A percentile compares a stretch with the other conserved stretches of the same genome.
Conservation (phyloP, 2,113 vertebrate species). For the Stigmatopora argus region DNA sequence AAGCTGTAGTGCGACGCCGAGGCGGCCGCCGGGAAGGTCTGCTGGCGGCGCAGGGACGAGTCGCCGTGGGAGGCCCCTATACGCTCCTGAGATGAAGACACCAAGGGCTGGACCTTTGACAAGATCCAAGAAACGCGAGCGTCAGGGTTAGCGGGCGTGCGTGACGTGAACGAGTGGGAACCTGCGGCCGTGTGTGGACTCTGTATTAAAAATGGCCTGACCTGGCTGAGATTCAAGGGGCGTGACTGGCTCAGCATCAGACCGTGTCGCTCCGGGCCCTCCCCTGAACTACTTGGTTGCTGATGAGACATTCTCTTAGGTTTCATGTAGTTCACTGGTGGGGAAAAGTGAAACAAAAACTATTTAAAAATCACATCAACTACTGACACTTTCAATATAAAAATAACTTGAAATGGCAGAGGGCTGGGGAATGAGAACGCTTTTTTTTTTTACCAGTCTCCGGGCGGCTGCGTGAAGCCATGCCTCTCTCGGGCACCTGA, state of each 20-base stretch:
- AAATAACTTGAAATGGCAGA: neutral
- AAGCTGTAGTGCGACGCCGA: slow-evolving; percentile 87
- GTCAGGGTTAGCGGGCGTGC: neutral
- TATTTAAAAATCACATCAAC: neutral
- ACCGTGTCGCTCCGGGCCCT: slow-evolving; percentile 73
- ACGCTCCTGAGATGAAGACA: slow-evolving; percentile 71
- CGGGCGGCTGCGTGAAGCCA: slow-evolving; percentile 69
- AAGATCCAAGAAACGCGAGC: neutral
- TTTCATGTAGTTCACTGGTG: slow-evolving; percentile 68
- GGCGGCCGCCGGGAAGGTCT: slow-evolving; percentile 83
- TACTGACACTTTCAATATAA: neutral
- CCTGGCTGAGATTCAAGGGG: slow-evolving; percentile 99
- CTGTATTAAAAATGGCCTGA: slow-evolving; percentile 39
- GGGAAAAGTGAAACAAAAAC: neutral
- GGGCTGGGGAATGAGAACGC: accelerated
- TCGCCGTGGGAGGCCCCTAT: slow-evolving; percentile 66
- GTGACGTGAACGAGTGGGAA: too few relatives aligned
- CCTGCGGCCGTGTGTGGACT: neutral
- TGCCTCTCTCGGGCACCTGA: slow-evolving; percentile 76
- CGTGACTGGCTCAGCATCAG: slow-evolving; percentile 87
- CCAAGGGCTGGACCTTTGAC: slow-evolving; percentile 68
- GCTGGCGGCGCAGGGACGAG: slow-evolving; percentile 80
- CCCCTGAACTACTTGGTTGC: slow-evolving; percentile 83
- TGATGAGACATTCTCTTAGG: slow-evolving; percentile 77
- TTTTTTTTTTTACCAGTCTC: slow-evolving; percentile 42